A percentile compares a stretch with the other conserved stretches of the same genome.
phyloP scores from a whole-genome alignment of 2,797 vertebrate genomes.

The Lateolabrax maculatus region DNA sequence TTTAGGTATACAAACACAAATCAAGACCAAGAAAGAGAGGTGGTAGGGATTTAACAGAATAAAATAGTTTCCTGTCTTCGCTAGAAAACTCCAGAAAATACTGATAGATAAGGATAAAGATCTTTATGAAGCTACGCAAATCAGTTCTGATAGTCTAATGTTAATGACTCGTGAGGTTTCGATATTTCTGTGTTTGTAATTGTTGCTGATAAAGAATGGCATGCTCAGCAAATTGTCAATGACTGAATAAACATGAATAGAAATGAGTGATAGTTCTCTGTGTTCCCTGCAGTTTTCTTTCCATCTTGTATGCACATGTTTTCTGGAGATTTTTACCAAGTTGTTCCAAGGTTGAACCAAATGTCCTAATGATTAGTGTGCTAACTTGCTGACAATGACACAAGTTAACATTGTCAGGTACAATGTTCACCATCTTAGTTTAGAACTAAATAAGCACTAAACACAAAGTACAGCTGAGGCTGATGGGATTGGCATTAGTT shows the following conservation, averaged over 20 bases:
- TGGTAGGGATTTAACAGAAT: neutral
- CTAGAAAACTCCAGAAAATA: neutral
- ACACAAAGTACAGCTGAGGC: neutral
- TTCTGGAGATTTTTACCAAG: neutral
- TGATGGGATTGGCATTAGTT: neutral
- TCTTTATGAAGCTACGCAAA: neutral
- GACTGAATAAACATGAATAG: constrained; percentile 32
- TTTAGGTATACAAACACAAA: neutral
- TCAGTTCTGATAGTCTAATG: neutral
- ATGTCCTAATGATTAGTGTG: neutral
- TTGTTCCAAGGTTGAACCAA: neutral
- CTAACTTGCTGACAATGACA: neutral
- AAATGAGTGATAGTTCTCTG: neutral
- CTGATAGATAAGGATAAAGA: neutral
- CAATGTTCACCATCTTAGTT: neutral
- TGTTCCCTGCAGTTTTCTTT: neutral
- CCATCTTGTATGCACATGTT: neutral
- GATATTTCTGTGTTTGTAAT: neutral
- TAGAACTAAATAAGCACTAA: neutral
- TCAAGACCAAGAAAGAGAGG: neutral
- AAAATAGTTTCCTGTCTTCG: neutral
- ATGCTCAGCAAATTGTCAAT: neutral
- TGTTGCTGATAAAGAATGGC: neutral
- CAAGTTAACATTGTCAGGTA: neutral
- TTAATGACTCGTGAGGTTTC: neutral